phyloP scores from a whole-genome alignment of 2,113 vertebrate species.

The Tragulus kanchil region DNA sequence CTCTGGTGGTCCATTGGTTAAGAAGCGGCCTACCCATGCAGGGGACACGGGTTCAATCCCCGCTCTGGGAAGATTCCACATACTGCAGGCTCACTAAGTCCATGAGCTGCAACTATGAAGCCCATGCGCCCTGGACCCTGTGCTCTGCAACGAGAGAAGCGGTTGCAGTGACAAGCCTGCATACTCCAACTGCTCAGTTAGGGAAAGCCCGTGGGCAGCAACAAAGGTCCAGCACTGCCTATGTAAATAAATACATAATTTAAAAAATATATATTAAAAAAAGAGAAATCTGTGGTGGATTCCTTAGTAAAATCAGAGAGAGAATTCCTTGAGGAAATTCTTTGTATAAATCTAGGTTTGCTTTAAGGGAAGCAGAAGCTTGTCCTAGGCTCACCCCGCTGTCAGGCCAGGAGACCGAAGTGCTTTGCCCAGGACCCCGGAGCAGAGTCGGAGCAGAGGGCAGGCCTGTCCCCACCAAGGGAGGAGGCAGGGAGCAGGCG shows the following conservation, averaged over 20 bases:
- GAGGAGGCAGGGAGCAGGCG: background rate
- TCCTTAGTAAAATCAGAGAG: background rate
- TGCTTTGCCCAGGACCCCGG: background rate
- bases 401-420: background rate
- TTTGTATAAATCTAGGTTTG: slow-evolving; percentile 6
- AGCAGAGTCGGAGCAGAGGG: background rate
- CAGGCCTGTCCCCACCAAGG: background rate
- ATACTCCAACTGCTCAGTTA: background rate
- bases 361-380: background rate
- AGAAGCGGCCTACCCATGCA: background rate
- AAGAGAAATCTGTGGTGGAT: background rate
- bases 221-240: background rate
- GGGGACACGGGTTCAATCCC: background rate
- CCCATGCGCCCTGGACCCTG: background rate
- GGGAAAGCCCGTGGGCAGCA: background rate
- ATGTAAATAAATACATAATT: background rate
- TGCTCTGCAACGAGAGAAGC: background rate
- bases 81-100: background rate
- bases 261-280: background rate
- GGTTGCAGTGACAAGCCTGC: background rate
- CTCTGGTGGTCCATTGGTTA: background rate
- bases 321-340: background rate
- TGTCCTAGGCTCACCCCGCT: background rate
- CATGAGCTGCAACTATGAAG: background rate
- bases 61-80: background rate